Conservation (phyloP, 2,797 vertebrate species). For the Hypotaenidia okinawae region DNA sequence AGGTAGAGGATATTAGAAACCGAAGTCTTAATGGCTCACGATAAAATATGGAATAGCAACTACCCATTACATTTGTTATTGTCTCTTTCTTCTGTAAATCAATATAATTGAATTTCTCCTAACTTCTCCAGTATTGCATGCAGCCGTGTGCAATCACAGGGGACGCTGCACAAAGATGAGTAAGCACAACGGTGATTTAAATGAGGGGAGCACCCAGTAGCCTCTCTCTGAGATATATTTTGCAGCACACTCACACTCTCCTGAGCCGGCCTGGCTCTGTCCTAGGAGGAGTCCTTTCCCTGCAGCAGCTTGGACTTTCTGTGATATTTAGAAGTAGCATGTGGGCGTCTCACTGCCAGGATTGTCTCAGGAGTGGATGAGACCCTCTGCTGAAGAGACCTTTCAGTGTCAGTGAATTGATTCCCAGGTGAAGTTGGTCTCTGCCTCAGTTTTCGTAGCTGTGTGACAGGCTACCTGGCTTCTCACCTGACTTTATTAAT, state of each 20-base stretch:
- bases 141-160: conserved; percentile 15
- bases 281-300: background rate
- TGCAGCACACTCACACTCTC: background rate
- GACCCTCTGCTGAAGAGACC: background rate
- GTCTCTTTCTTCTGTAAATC: conserved; percentile 62
- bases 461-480: background rate
- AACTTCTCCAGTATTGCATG: conserved; percentile 30
- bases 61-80: conserved; percentile 62
- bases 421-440: background rate
- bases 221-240: background rate
- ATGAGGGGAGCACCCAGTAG: background rate
- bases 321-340: background rate
- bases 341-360: background rate
- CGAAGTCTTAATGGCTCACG: conserved; percentile 14
- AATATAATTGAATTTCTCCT: conserved; percentile 67
- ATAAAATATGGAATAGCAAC: conserved; percentile 62
- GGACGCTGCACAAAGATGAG: conserved; percentile 53
- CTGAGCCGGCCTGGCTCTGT: background rate
- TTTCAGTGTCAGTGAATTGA: background rate
- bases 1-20: conserved; percentile 57
- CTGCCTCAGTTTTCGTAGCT: background rate
- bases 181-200: background rate
- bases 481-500: background rate
- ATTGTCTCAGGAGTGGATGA: background rate
- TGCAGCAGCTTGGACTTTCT: background rate